These are phyloP conservation scores for Pseudochirops corinnae DNA, from an alignment of 2,797 vertebrate species.

Conservation along the genomic window DNA sequence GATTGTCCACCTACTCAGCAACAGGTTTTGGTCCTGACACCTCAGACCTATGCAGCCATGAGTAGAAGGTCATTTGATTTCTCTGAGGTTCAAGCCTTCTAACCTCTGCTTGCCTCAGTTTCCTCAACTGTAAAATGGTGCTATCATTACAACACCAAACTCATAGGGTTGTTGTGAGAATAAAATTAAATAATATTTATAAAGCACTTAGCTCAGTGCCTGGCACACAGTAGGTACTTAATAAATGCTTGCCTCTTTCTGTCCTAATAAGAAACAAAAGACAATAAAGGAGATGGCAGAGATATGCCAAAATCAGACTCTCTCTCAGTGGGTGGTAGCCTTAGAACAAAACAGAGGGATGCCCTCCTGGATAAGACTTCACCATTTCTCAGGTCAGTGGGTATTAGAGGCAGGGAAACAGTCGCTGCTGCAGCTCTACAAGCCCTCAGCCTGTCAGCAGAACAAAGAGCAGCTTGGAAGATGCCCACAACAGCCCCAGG, in stretches of 20 bases:
- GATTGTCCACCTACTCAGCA: not conserved
- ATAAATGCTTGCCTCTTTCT: not conserved
- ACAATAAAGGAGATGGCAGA: not conserved
- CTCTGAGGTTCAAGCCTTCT: not conserved
- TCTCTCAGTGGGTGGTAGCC: not conserved
- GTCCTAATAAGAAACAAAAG: not conserved
- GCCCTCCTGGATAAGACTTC: not conserved
- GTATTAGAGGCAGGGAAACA: not conserved
- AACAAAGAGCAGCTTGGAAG: not conserved
- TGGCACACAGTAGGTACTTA: not conserved
- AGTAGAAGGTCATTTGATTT: not conserved
- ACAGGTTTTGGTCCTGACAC: not conserved
- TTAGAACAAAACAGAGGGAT: not conserved
- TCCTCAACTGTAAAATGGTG: not conserved
- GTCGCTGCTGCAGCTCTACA: not conserved
- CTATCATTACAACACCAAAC: not conserved
- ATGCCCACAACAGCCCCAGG: not conserved
- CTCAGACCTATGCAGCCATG: not conserved
- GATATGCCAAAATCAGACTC: not conserved
- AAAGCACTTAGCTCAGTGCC: not conserved
- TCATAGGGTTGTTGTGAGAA: not conserved
- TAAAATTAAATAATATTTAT: not conserved
- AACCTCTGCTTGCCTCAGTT: not conserved
- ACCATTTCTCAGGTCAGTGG: not conserved
- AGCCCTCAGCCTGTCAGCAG: not conserved